Conservation (phyloP, 2,797 vertebrate species). For the Sebastes oblongus region DNA sequence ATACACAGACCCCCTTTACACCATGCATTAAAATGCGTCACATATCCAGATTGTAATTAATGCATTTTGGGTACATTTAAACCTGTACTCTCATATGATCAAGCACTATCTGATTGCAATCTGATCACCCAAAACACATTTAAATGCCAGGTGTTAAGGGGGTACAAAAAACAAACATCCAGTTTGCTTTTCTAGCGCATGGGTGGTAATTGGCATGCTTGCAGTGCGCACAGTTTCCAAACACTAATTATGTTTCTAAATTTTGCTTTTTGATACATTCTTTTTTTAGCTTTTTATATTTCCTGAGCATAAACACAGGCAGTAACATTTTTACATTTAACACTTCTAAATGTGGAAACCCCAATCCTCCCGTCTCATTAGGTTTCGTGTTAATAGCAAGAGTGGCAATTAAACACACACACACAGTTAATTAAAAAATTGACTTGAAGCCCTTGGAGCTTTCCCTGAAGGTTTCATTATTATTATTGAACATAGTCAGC, state of each 20-base stretch:
- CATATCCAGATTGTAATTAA: not conserved
- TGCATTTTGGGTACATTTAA: not conserved
- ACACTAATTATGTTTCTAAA: not conserved
- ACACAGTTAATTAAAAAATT: not conserved
- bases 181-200: not conserved
- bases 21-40: not conserved
- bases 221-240: not conserved
- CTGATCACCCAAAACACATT: no score
- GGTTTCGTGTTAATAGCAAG: not conserved
- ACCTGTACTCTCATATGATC: no score
- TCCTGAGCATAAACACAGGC: not conserved
- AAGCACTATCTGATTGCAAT: no score
- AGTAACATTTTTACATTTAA: not conserved
- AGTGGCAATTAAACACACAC: not conserved
- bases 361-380: conserved; percentile 1
- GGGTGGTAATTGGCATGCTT: not conserved
- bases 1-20: not conserved
- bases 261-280: not conserved
- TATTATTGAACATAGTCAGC: not conserved
- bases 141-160: no score
- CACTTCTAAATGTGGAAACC: not conserved
- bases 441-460: not conserved
- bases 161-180: not conserved
- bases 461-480: not conserved
- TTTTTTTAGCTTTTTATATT: conserved; percentile 1